phyloP scores from a whole-genome alignment of 2,113 vertebrate genomes.

The Gallinago paraguaiae region DNA sequence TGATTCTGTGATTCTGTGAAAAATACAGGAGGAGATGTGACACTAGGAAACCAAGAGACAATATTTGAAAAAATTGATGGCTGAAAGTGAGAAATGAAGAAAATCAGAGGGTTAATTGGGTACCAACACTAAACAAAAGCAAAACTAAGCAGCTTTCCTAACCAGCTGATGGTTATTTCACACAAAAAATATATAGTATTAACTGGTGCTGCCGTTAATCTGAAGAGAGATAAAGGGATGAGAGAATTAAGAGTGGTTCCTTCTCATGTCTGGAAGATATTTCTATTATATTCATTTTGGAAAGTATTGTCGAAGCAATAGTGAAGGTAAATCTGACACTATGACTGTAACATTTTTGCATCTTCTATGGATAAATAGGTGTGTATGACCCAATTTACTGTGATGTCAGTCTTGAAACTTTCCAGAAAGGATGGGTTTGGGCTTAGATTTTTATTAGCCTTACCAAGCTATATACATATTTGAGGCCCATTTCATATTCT shows the following conservation, averaged over 20 bases:
- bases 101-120: neutral
- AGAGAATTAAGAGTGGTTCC: neutral
- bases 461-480: neutral
- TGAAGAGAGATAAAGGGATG: neutral
- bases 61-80: neutral
- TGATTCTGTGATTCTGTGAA: too few species aligned
- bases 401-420: neutral
- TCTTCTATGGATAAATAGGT: neutral
- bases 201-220: neutral
- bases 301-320: neutral
- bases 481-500: neutral
- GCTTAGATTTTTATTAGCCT: neutral
- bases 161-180: neutral
- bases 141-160: neutral
- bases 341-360: too few species aligned
- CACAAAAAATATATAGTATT: neutral
- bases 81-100: neutral
- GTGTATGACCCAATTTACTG: neutral
- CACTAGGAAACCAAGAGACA: neutral
- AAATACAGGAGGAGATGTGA: neutral
- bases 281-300: neutral
- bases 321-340: too few species aligned
- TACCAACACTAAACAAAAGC: neutral
- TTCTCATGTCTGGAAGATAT: neutral
- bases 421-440: neutral